These are phyloP conservation scores for Xestobium rufovillosum DNA, from an alignment of 2,888 invertebrate genomes.

Conservation along the genomic window DNA sequence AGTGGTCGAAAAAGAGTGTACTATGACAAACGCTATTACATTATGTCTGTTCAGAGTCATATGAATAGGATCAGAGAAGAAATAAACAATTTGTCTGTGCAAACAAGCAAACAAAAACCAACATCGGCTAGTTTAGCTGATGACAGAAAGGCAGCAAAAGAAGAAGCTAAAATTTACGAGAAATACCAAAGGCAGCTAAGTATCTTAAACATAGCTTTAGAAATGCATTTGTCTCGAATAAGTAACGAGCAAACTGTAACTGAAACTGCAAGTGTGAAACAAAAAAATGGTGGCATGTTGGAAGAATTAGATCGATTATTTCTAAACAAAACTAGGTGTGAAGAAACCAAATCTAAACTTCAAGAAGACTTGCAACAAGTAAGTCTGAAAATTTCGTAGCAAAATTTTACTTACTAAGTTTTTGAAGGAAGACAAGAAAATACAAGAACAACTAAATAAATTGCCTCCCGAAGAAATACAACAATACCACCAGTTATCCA, in stretches of 20 bases:
- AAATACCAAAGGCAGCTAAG: constrained; percentile 20
- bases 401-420: constrained; percentile 26
- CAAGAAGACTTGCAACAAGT: constrained; percentile 26
- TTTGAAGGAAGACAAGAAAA: constrained; percentile 24
- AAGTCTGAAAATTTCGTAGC: constrained; percentile 8
- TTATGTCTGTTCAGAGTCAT: constrained; percentile 20
- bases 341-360: constrained; percentile 25
- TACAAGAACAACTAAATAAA: constrained; percentile 6
- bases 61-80: constrained; percentile 22
- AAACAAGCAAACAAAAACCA: constrained; percentile 17
- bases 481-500: neutral
- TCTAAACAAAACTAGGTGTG: constrained; percentile 25
- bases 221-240: constrained; percentile 19
- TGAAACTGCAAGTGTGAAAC: constrained; percentile 18
- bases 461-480: neutral
- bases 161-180: constrained; percentile 15
- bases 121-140: constrained; percentile 16
- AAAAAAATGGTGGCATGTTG: constrained; percentile 18
- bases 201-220: constrained; percentile 21
- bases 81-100: constrained; percentile 17
- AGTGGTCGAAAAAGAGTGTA: constrained; percentile 26
- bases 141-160: constrained; percentile 17
- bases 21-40: constrained; percentile 22
- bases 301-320: constrained; percentile 28
- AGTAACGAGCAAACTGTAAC: constrained; percentile 18